Percentiles rank a stretch among this genome's conserved stretches.
Evolutionary conservation across 1,140 invertebrate genomes (phyloP).

Genomic region (Drosophila watanabei): DNA sequence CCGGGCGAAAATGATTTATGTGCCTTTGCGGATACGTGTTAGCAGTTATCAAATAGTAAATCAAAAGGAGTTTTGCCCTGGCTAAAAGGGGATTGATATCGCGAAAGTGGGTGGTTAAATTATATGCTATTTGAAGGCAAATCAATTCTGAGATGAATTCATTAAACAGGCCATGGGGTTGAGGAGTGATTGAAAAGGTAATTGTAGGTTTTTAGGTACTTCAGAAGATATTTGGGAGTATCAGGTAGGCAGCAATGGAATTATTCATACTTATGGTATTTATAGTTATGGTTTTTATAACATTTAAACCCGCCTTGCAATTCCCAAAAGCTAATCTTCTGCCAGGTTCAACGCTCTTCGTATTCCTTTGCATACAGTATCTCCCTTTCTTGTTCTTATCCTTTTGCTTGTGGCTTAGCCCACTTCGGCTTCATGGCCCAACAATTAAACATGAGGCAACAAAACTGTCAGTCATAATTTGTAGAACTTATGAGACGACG

Average conservation of each 20-base stretch:
- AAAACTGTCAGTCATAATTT: conserved; percentile 30
- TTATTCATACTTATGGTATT: background rate
- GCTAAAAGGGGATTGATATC: conserved; percentile 11
- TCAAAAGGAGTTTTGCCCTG: conserved; percentile 7
- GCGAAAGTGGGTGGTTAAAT: conserved; percentile 7
- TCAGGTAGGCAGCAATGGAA: background rate
- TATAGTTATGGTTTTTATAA: background rate
- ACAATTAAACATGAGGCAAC: conserved; percentile 28
- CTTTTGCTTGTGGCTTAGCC: background rate
- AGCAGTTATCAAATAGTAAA: conserved; percentile 45
- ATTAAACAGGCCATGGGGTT: background rate
- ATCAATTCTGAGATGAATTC: conserved; percentile 1
- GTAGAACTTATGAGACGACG: conserved; percentile 32
- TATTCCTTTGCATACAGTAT: background rate
- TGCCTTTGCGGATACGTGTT: conserved; percentile 9
- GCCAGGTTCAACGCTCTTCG: conserved; percentile 4
- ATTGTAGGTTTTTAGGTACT: background rate
- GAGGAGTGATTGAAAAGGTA: background rate
- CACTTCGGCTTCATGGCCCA: conserved; percentile 17
- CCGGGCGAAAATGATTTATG: conserved; percentile 43
- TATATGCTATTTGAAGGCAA: conserved; percentile 14
- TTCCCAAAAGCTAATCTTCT: background rate
- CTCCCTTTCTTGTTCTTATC: background rate
- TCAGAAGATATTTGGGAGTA: background rate
- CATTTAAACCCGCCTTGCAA: background rate